These are phyloP conservation scores for Zeus faber DNA, from an alignment of 2,113 vertebrate genomes.

Conservation along the genomic window DNA sequence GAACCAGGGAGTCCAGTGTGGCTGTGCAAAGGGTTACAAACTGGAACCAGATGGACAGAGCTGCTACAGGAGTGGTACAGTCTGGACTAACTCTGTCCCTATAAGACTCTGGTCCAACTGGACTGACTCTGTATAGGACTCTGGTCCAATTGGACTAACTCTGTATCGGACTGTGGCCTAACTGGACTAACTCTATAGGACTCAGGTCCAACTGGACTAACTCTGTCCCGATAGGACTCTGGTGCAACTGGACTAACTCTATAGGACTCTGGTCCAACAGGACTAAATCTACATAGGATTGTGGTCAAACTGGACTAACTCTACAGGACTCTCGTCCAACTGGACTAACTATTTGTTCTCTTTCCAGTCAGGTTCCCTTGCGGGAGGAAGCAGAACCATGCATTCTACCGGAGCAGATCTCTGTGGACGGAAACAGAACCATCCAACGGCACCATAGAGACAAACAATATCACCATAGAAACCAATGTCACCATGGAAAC, in stretches of 20 bases:
- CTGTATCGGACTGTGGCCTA: neutral
- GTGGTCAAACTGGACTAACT: neutral
- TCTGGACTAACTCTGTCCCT: neutral
- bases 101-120: neutral
- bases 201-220: neutral
- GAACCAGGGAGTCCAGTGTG: constrained; percentile 46
- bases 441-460: neutral
- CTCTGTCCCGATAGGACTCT: neutral
- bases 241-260: neutral
- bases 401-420: constrained; percentile 8
- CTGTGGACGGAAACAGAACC: constrained; percentile 1
- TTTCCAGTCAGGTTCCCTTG: constrained; percentile 49
- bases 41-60: constrained; percentile 39
- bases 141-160: neutral
- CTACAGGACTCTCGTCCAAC: neutral
- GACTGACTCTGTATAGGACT: neutral
- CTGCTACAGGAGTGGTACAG: constrained; percentile 41
- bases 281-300: too few species aligned
- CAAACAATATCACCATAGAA: neutral
- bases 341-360: neutral
- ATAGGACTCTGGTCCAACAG: neutral
- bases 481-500: neutral
- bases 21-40: constrained; percentile 49
- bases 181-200: neutral
- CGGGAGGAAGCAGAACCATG: constrained; percentile 23